A percentile compares a stretch with the other conserved stretches of the same genome.
phyloP scores from a whole-genome alignment of 2,113 vertebrate species.

The Psilopogon haemacephalus region DNA sequence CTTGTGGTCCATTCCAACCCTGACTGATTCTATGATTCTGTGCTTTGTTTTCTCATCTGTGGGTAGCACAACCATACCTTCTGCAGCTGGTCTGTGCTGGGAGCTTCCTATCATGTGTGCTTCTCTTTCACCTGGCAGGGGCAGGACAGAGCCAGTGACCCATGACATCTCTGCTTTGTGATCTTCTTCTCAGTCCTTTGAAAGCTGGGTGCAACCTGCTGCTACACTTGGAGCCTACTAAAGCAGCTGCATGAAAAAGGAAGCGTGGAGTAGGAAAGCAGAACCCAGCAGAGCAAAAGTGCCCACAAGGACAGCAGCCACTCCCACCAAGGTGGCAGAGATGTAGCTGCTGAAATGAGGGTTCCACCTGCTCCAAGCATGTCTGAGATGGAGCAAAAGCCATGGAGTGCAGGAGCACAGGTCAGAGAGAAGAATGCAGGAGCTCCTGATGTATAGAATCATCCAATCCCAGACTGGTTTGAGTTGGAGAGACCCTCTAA shows the following conservation, averaged over 20 bases:
- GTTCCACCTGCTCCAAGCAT: not conserved
- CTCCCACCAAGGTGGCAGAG: rapidly evolving
- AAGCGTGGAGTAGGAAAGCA: rapidly evolving
- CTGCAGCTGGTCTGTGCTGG: not conserved
- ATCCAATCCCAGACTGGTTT: too few species aligned
- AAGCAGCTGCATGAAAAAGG: not conserved
- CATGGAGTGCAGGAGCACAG: not conserved
- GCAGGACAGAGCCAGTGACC: not conserved
- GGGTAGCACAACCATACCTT: too few species aligned
- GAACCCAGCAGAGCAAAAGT: not conserved
- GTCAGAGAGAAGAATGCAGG: not conserved
- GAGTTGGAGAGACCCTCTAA: too few species aligned
- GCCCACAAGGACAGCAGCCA: not conserved
- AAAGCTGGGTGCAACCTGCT: not conserved
- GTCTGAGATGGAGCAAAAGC: not conserved
- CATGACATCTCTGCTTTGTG: rapidly evolving
- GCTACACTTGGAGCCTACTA: not conserved
- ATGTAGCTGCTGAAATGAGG: rapidly evolving
- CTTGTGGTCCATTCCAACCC: too few species aligned
- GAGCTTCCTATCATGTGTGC: rapidly evolving
- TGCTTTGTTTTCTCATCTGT: not conserved
- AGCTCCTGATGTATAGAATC: not conserved
- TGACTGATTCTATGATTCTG: too few species aligned
- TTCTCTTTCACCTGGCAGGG: not conserved
- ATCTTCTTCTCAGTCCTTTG: rapidly evolving